These are phyloP conservation scores for Natator depressus DNA, from an alignment of 2,113 vertebrate genomes.

Conservation along the genomic window DNA sequence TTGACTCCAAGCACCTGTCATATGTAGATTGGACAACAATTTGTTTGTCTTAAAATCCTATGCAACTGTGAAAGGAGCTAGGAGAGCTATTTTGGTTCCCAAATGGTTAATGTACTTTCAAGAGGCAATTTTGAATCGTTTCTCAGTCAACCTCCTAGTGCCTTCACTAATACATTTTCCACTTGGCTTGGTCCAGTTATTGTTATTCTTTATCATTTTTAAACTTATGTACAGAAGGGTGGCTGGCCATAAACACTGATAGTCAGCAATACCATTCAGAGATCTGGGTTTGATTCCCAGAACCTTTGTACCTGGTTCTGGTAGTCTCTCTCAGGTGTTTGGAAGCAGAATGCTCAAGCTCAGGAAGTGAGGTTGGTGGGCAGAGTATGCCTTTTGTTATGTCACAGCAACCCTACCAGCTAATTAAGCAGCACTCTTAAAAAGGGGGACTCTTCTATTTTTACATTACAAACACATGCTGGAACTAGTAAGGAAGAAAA, in stretches of 20 bases:
- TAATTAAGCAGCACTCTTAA: neutral
- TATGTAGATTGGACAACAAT: neutral
- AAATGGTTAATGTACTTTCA: neutral
- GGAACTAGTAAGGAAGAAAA: neutral
- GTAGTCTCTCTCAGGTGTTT: neutral
- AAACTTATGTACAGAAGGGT: constrained; percentile 7
- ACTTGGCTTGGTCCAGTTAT: neutral
- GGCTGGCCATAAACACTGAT: neutral
- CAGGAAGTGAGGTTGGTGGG: neutral
- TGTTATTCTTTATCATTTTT: neutral
- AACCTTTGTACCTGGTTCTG: neutral
- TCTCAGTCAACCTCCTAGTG: neutral
- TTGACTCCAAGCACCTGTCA: neutral
- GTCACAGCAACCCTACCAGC: neutral
- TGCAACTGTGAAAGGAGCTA: neutral
- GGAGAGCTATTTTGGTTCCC: neutral
- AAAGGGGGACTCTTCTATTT: neutral
- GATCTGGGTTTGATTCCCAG: neutral
- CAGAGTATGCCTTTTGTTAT: neutral
- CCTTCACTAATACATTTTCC: neutral
- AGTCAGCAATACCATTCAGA: neutral
- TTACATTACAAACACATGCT: neutral
- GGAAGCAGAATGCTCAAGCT: neutral
- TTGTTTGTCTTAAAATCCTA: neutral
- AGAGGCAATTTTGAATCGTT: neutral